Percentiles rank a stretch among this genome's conserved stretches.
Conservation (phyloP, 2,113 vertebrate genomes). For the Euleptes europaea region DNA sequence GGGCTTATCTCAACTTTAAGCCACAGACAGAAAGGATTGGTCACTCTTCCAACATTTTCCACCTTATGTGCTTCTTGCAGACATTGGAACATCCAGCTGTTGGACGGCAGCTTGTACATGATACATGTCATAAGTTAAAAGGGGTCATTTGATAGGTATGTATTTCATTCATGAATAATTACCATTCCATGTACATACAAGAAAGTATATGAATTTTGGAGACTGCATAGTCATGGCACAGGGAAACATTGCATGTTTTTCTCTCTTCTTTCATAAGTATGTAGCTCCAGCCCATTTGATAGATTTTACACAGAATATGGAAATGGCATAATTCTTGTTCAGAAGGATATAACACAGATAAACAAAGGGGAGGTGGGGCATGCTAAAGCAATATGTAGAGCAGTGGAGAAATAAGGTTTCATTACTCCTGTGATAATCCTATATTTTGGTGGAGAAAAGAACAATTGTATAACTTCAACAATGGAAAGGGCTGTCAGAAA, state of each 20-base stretch:
- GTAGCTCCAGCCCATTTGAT: not conserved
- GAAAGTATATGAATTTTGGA: not conserved
- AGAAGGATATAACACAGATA: not conserved
- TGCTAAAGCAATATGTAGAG: not conserved
- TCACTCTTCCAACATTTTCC: constrained; percentile 57
- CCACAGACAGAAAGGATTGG: constrained; percentile 67
- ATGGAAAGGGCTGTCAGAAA: too few relatives aligned
- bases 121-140: not conserved
- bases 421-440: not conserved
- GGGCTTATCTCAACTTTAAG: constrained; percentile 59
- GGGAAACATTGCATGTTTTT: not conserved
- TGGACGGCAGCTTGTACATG: not conserved
- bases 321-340: not conserved
- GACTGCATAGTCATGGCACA: not conserved
- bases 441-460: not conserved
- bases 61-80: constrained; percentile 54
- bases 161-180: not conserved
- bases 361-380: not conserved
- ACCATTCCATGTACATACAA: not conserved
- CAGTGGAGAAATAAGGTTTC: not conserved
- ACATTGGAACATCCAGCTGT: constrained; percentile 40
- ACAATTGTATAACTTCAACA: not conserved
- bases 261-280: not conserved
- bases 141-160: not conserved
- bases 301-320: not conserved